Evolutionary conservation across 2,113 vertebrate genomes (phyloP).

Genomic region (Dryoscopus gambensis): DNA sequence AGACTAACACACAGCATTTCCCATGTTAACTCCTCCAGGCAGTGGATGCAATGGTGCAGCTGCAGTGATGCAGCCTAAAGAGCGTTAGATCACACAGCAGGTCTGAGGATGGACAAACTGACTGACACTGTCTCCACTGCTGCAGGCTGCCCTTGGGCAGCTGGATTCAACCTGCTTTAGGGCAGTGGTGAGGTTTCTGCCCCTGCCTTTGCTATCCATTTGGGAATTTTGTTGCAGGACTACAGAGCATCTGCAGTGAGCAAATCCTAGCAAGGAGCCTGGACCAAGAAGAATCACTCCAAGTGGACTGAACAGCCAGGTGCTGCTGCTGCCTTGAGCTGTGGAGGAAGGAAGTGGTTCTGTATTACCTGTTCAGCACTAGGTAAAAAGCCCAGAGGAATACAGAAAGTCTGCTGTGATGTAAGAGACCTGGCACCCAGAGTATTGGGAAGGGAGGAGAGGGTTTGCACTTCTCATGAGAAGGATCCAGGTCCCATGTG

Average conservation of each 20-base stretch:
- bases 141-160: background rate
- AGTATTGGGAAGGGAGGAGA: background rate
- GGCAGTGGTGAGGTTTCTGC: background rate
- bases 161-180: background rate
- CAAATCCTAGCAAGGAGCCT: background rate
- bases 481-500: background rate
- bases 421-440: fast-evolving
- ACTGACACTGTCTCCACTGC: background rate
- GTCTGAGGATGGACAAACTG: background rate
- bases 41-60: background rate
- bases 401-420: background rate
- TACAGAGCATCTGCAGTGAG: background rate
- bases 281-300: background rate
- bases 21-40: background rate
- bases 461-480: background rate
- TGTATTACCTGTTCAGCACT: background rate
- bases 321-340: background rate
- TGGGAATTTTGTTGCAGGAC: background rate
- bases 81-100: background rate
- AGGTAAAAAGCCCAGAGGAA: background rate
- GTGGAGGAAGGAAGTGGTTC: background rate
- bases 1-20: background rate
- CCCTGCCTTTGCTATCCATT: background rate
- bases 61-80: background rate
- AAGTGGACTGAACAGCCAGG: background rate